phyloP scores from a whole-genome alignment of 2,113 vertebrate species.

The Dromaius novaehollandiae region DNA sequence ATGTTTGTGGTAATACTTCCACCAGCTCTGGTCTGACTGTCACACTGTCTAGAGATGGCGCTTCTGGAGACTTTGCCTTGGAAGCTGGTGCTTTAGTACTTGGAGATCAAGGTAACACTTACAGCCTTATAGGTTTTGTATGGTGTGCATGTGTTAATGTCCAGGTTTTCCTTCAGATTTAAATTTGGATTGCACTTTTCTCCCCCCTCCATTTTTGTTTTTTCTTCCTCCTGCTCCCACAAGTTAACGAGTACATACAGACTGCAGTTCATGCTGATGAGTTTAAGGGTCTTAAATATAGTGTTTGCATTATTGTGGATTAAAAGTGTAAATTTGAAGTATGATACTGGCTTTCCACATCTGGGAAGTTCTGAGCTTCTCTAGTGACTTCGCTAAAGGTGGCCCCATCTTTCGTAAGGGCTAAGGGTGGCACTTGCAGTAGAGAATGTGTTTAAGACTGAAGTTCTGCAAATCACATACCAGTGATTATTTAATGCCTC shows the following conservation, averaged over 20 bases:
- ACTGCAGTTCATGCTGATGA: background rate
- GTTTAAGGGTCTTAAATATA: background rate
- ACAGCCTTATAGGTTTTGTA: background rate
- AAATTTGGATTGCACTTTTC: no score
- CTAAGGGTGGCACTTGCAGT: background rate
- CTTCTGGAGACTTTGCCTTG: constrained; percentile 92
- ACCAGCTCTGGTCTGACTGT: constrained; percentile 95
- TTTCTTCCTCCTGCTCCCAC: background rate
- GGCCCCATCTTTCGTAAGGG: background rate
- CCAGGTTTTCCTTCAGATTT: background rate
- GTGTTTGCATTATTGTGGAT: background rate
- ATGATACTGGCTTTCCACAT: background rate
- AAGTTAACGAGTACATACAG: background rate
- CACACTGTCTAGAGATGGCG: constrained; percentile 89
- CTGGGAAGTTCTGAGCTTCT: background rate
- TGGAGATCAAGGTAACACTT: constrained; percentile 91
- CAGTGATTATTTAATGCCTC: background rate
- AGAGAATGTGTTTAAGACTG: background rate
- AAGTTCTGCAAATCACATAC: background rate
- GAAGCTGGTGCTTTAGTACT: constrained; percentile 96
- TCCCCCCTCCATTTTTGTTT: no score
- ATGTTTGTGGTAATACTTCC: constrained; percentile 97
- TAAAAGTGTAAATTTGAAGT: background rate
- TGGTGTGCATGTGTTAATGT: background rate
- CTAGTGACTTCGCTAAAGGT: background rate